Base-by-base conservation (phyloP, 2,888 invertebrate species). In the Drosophila cognata region DNA sequence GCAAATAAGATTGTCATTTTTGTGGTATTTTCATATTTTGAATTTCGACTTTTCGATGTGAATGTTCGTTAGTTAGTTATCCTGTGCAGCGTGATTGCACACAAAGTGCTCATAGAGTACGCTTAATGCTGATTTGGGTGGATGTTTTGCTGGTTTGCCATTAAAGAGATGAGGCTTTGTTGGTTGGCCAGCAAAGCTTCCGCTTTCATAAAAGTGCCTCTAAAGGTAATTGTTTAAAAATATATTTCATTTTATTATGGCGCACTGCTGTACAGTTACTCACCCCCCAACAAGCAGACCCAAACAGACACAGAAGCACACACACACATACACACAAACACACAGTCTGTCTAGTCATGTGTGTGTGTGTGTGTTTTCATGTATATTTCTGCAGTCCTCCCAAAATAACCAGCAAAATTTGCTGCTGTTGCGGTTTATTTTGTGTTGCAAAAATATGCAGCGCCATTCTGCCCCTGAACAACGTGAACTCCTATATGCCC, bases 361-460 rank as follows among this genome's bases (percentile, higher is more conserved):
- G 48, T 61, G 60, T 50, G 38, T 43, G 11, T 63, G 31, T 63
- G n/a, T 51, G 43, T 52, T 11, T 79, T 78, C 81, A 85, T 84
- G 84, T 75, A 82, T 82, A 83, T 80, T 85, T 74, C 67, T 78
- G 78, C 72, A 82, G 77, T 79, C 72, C 82, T 76, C 67, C 77
- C 41, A 75, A 85, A 87, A 79, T 85, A 89, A 81, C 80, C 89
- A 74, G 70, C 89, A 77, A 89, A 89, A 82, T 88, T 87, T 85
- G 88, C 89, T 85, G 88, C 82, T 89, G 82, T 82, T 87, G 85
- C 85, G 85, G 85, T 85, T 85, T 85, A 87, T 85, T 85, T 85
- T 88, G 89, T 89, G 88, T 82, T 89, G 82, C 88, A 84, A 82
- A 89, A 85, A 89, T 85, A 85, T 85, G 73, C 74, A 79, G 38